These are phyloP conservation scores for Argynnis bischoffii DNA, from an alignment of 2,888 invertebrate genomes.

Conservation along the genomic window DNA sequence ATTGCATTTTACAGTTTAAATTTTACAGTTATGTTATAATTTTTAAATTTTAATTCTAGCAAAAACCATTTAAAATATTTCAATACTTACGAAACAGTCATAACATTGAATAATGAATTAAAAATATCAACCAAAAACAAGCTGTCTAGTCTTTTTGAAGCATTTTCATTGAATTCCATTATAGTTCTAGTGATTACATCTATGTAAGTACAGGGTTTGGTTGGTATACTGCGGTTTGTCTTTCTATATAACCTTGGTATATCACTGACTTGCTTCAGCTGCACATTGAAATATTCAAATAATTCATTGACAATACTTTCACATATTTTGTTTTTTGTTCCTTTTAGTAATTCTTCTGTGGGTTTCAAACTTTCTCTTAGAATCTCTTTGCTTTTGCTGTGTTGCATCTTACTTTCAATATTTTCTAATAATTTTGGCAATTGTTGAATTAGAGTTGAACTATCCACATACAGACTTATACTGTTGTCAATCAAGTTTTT, in stretches of 20 bases:
- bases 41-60: too few relatives aligned
- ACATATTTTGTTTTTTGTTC: conserved; percentile 58
- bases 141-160: conserved; percentile 62
- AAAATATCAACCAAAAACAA: conserved; percentile 61
- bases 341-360: conserved; percentile 55
- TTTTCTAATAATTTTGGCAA: conserved; percentile 60
- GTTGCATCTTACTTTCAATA: conserved; percentile 56
- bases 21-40: neutral
- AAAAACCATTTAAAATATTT: too few relatives aligned
- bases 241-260: conserved; percentile 96
- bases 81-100: conserved; percentile 82
- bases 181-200: conserved; percentile 84
- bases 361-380: conserved; percentile 57
- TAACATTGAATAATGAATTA: conserved; percentile 70
- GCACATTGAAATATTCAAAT: conserved; percentile 74
- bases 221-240: conserved; percentile 94
- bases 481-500: conserved; percentile 64
- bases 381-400: conserved; percentile 52
- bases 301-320: conserved; percentile 71
- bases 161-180: conserved; percentile 80
- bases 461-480: conserved; percentile 68
- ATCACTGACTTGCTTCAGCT: conserved; percentile 92
- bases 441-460: conserved; percentile 55
- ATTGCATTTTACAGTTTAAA: neutral
- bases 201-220: conserved; percentile 91